Conservation (phyloP, 2,113 vertebrate species). For the Hystrix brachyura region DNA sequence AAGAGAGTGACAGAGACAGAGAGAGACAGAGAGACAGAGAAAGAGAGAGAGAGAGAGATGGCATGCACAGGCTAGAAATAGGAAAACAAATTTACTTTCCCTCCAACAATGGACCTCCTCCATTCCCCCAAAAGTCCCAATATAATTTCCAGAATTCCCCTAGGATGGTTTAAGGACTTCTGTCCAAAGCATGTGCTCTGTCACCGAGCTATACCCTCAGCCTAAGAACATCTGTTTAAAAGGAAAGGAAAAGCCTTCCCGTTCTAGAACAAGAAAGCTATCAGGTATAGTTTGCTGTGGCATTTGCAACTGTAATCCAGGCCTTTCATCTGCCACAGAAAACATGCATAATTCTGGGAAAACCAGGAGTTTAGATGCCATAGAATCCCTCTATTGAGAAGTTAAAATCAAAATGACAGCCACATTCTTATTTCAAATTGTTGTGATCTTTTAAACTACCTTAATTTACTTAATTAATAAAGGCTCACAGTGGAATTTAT, state of each 20-base stretch:
- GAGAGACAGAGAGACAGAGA: too few relatives aligned
- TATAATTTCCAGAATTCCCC: not conserved
- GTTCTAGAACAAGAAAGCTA: not conserved
- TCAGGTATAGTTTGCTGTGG: not conserved
- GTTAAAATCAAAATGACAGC: not conserved
- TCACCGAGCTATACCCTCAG: not conserved
- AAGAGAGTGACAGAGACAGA: too few relatives aligned
- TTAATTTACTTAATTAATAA: not conserved
- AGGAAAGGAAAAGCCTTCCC: not conserved
- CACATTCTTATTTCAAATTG: not conserved
- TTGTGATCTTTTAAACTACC: not conserved
- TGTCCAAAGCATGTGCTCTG: not conserved
- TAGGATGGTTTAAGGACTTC: constrained; percentile 18
- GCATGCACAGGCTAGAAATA: not conserved
- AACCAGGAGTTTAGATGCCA: not conserved
- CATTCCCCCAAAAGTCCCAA: not conserved
- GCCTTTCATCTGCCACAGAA: constrained; percentile 25
- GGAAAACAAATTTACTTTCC: not conserved
- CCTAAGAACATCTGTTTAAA: not conserved
- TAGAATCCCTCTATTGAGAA: not conserved
- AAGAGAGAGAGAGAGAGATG: not conserved
- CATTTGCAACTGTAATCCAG: not conserved
- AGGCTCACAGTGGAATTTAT: not conserved
- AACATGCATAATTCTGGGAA: not conserved
- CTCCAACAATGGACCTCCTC: not conserved